phyloP scores from a whole-genome alignment of 2,797 vertebrate genomes.

The Sitta carolinensis region DNA sequence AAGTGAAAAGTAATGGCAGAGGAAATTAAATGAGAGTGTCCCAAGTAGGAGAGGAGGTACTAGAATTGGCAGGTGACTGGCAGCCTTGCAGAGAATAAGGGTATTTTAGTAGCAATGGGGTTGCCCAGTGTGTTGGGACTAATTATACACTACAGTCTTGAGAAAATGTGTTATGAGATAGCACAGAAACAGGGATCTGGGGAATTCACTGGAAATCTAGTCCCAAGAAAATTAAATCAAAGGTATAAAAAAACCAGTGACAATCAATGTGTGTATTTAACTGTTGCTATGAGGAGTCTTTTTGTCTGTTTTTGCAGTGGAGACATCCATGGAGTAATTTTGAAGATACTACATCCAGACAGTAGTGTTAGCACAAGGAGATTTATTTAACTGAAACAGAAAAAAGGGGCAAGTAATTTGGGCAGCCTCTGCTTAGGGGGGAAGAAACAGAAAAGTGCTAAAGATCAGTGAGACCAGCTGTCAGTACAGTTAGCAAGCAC shows the following conservation, averaged over 20 bases:
- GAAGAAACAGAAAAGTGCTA: not conserved
- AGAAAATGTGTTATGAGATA: not conserved
- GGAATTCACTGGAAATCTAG: not conserved
- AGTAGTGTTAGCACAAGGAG: not conserved
- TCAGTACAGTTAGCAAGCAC: not conserved
- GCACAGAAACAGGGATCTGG: not conserved
- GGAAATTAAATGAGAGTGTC: not conserved
- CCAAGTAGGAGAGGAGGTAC: not conserved
- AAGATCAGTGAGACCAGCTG: not conserved
- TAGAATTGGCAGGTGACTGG: not conserved
- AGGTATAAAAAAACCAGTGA: not conserved
- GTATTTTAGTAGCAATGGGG: fast-evolving
- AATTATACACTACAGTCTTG: not conserved
- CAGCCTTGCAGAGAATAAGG: not conserved
- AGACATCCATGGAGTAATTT: not conserved
- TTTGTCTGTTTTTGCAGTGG: not conserved
- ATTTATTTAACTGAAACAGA: not conserved
- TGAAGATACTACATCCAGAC: not conserved
- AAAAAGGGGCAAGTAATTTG: not conserved
- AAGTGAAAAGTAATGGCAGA: not conserved
- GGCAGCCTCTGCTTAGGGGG: not conserved
- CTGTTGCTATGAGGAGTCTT: not conserved
- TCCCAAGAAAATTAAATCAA: not conserved
- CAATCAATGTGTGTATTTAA: not conserved
- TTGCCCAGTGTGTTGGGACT: not conserved